A percentile compares a stretch with the other conserved stretches of the same genome.
Evolutionary conservation across 1,140 invertebrate species (phyloP).

Genomic region (Plutomurus gul): DNA sequence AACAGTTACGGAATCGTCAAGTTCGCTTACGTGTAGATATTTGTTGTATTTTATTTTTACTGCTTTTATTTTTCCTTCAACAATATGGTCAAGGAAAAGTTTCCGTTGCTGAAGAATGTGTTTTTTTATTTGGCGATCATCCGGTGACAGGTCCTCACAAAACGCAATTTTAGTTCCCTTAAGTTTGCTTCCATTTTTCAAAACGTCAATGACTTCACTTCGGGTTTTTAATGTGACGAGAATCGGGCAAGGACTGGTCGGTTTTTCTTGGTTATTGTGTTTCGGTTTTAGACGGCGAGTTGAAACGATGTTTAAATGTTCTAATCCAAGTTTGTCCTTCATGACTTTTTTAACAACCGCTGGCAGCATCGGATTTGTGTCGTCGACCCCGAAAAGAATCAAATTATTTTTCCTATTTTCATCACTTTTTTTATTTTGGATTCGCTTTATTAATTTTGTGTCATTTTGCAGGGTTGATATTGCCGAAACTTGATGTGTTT

Average conservation of each 20-base stretch:
- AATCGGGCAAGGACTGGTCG: too few species aligned
- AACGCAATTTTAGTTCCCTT: background rate
- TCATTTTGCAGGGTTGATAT: too few species aligned
- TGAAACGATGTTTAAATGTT: background rate
- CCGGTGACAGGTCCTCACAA: background rate
- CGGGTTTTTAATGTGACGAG: background rate
- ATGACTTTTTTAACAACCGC: background rate
- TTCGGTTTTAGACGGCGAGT: background rate
- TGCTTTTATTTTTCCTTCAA: background rate
- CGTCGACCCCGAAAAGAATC: background rate
- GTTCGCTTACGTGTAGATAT: background rate
- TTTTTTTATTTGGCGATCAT: background rate
- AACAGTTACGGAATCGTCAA: background rate
- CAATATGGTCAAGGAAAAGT: background rate
- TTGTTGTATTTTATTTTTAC: background rate
- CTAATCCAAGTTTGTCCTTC: too few species aligned
- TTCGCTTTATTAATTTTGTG: too few species aligned
- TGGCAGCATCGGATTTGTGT: background rate
- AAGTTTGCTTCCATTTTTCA: background rate
- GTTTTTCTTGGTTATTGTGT: background rate
- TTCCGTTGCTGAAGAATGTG: background rate
- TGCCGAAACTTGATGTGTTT: too few species aligned
- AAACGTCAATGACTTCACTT: background rate
- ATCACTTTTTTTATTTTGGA: background rate
- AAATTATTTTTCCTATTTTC: background rate